Percentiles rank a stretch among this genome's conserved stretches.
Evolutionary conservation across 1,140 invertebrate genomes (phyloP).

Genomic region (Carcinoscorpius rotundicauda): DNA sequence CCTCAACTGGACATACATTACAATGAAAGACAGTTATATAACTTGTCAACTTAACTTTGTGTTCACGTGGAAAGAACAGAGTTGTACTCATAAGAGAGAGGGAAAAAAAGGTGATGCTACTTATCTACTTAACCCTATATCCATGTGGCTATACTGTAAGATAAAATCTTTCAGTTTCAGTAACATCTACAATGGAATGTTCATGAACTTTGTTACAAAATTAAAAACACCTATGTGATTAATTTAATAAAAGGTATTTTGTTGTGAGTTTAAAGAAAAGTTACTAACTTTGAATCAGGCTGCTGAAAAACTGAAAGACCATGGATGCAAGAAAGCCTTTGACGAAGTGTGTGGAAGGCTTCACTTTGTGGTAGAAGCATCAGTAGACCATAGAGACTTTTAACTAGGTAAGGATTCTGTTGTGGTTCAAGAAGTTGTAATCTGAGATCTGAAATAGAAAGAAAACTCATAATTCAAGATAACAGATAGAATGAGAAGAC

Average conservation of each 20-base stretch:
- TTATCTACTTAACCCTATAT: not conserved
- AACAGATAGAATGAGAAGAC: not conserved
- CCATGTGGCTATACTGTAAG: not conserved
- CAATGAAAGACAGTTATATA: too few species aligned
- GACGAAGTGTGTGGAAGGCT: conserved; percentile 76
- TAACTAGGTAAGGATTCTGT: conserved; percentile 62
- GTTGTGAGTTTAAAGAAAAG: conserved; percentile 6
- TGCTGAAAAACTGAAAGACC: conserved; percentile 37
- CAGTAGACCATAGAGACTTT: conserved; percentile 85
- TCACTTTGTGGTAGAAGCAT: conserved; percentile 97
- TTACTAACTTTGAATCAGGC: conserved; percentile 19
- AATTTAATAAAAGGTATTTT: conserved; percentile 6
- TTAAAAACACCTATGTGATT: conserved; percentile 1
- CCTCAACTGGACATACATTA: too few species aligned
- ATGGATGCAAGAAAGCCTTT: conserved; percentile 80
- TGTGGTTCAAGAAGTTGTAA: conserved; percentile 77
- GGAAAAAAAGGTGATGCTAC: not conserved
- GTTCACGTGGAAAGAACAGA: too few species aligned
- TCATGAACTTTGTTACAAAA: conserved; percentile 26
- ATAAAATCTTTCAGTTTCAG: not conserved
- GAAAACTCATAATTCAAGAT: conserved; percentile 2
- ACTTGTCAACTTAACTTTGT: too few species aligned
- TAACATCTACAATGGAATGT: conserved; percentile 21
- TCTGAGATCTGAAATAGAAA: conserved; percentile 56
- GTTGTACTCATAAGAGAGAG: too few species aligned